Base-by-base conservation (phyloP, 1,140 invertebrate species). In the Anastrepha ludens region DNA sequence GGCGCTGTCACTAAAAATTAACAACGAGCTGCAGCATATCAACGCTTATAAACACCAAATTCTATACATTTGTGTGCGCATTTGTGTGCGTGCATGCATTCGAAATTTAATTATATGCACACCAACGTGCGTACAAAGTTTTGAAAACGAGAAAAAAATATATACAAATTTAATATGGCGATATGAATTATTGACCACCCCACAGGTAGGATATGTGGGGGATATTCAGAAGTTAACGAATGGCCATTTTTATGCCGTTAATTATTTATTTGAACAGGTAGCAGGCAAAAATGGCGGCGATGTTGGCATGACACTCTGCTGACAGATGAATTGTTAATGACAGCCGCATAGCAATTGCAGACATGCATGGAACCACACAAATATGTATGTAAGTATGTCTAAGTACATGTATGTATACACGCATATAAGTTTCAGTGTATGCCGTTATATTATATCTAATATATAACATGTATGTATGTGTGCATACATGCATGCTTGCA, bases 271-370 rank as follows among this genome's bases (percentile, higher is more conserved):
- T 81, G 7, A 17, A 81, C 47, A 81, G 74, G 74, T 81, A 47
- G 17, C 74, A 6, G 47, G 74, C 15, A 81, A 55, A 74, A 81
- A 50, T n/a, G 47, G 44, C n/a, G n/a, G 74, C 17, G n/a, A 5
- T 29, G 47, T 55, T 81, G 67, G 39, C 15, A 5, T 74, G 41
- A 41, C 67, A 11, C 41, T 74, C 67, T 39, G 67, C 44, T 44
- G 67, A 74, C 67, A 74, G 67, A 74, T 74, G 74, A 81, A 81
- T 81, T n/a, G 44, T 81, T 81, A 81, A 81, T 81, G 74, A 81
- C 74, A 81, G 17, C 47, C 47, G 74, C 74, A 55, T 81, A 81
- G 74, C 47, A 81, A n/a, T 58, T 20, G 74, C 47, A 7, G 8
- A 29, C 41, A 81, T 81, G 70, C 15, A 47, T 50, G 17, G 4